phyloP scores from a whole-genome alignment of 2,888 invertebrate species.

The Drosophila imparisetae region DNA sequence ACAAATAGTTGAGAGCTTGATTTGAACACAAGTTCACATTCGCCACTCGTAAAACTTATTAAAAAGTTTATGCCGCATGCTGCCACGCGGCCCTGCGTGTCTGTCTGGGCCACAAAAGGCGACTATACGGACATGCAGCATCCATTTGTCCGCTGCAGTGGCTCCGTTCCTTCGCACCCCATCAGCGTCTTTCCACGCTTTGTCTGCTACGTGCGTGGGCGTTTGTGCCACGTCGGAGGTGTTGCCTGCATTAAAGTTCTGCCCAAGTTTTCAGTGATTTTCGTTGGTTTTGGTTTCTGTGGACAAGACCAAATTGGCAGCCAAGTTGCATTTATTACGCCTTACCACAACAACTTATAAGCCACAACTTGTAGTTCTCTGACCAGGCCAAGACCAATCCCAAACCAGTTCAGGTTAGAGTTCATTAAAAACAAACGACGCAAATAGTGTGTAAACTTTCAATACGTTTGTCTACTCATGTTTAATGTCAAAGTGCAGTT shows the following conservation, averaged over 20 bases:
- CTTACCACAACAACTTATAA: conserved; percentile 49
- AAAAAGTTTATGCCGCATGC: conserved; percentile 75
- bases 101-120: conserved; percentile 34
- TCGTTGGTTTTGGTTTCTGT: conserved; percentile 37
- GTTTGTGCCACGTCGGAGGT: conserved; percentile 38
- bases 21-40: conserved; percentile 63
- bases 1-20: conserved; percentile 65
- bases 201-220: conserved; percentile 57
- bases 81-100: conserved; percentile 48
- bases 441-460: conserved; percentile 46
- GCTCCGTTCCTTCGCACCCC: neutral
- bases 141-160: conserved; percentile 25
- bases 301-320: conserved; percentile 56
- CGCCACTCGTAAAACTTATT: conserved; percentile 81
- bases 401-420: conserved; percentile 38
- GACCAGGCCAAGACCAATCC: conserved; percentile 7
- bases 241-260: conserved; percentile 51
- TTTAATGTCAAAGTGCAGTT: conserved; percentile 49
- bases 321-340: conserved; percentile 57
- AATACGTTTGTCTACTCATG: conserved; percentile 38
- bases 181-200: neutral
- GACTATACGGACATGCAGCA: conserved; percentile 35
- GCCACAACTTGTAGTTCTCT: conserved; percentile 26
- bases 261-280: conserved; percentile 62
- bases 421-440: conserved; percentile 53